A percentile compares a stretch with the other conserved stretches of the same genome.
phyloP scores from a whole-genome alignment of 2,888 invertebrate genomes.

The Cephus pygmeus region DNA sequence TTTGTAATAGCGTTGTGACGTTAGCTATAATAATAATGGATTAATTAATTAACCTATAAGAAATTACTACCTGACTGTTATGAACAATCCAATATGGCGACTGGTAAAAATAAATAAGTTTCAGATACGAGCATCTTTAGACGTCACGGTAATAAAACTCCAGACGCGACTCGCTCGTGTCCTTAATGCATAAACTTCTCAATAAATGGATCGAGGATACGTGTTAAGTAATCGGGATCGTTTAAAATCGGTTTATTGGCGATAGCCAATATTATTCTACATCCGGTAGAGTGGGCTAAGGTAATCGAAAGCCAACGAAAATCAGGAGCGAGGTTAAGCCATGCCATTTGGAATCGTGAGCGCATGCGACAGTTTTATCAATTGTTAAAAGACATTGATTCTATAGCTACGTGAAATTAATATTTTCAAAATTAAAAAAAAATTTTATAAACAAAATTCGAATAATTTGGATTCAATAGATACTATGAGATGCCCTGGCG shows the following conservation, averaged over 20 bases:
- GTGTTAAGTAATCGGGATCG: background rate
- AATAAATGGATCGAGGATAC: background rate
- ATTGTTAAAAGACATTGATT: too few relatives aligned
- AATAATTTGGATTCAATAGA: background rate
- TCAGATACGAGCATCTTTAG: background rate
- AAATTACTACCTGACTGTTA: background rate
- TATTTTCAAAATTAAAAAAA: background rate
- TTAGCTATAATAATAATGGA: background rate
- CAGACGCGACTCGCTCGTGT: background rate
- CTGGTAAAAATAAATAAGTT: background rate
- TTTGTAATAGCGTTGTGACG: background rate
- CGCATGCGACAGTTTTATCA: background rate
- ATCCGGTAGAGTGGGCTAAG: slow-evolving; percentile 2
- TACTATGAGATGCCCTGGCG: background rate
- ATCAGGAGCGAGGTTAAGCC: slow-evolving; percentile 33
- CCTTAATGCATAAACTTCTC: background rate
- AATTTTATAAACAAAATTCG: background rate
- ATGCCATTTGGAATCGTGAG: background rate
- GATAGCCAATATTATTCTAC: background rate
- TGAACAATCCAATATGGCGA: background rate
- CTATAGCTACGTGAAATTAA: background rate
- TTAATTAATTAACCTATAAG: background rate
- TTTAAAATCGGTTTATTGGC: background rate
- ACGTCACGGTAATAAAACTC: background rate
- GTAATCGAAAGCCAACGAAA: slow-evolving; percentile 30